phyloP scores from a whole-genome alignment of 2,888 invertebrate species.

The Clanis bilineata region DNA sequence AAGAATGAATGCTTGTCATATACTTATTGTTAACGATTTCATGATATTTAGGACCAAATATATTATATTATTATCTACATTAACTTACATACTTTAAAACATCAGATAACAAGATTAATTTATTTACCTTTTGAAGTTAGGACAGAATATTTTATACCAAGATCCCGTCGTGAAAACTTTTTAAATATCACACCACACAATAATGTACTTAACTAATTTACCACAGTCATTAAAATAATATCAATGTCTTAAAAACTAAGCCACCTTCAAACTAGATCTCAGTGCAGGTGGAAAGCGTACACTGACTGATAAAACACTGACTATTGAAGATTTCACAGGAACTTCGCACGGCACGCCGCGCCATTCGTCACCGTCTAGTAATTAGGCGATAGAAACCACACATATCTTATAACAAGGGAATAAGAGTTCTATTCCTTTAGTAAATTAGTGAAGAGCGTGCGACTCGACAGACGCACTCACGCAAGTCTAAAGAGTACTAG shows the following conservation, averaged over 20 bases:
- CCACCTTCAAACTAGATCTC: constrained; percentile 24
- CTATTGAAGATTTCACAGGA: constrained; percentile 65
- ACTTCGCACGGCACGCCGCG: constrained; percentile 69
- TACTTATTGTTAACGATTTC: too few species aligned
- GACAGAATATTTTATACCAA: background rate
- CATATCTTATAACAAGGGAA: constrained; percentile 31
- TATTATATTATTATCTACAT: too few species aligned
- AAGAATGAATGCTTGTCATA: too few species aligned
- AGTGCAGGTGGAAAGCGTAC: constrained; percentile 42
- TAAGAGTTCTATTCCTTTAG: constrained; percentile 32
- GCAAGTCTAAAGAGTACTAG: constrained; percentile 52
- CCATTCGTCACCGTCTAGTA: constrained; percentile 67
- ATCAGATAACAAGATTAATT: too few species aligned
- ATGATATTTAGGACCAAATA: too few species aligned
- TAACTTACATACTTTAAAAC: too few species aligned
- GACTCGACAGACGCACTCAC: constrained; percentile 60
- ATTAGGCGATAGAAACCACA: constrained; percentile 52
- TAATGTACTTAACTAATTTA: background rate
- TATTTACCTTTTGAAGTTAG: background rate
- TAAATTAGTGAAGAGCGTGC: constrained; percentile 42
- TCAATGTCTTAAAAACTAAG: constrained; percentile 21
- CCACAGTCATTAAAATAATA: background rate
- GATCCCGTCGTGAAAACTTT: background rate
- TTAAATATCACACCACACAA: background rate
- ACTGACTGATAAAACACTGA: constrained; percentile 48